Percentiles rank a stretch among this genome's conserved stretches.
phyloP scores from a whole-genome alignment of 30 jellyfish, hydroid and myxozoan species.

The Hydractinia symbiolongicarpus region DNA sequence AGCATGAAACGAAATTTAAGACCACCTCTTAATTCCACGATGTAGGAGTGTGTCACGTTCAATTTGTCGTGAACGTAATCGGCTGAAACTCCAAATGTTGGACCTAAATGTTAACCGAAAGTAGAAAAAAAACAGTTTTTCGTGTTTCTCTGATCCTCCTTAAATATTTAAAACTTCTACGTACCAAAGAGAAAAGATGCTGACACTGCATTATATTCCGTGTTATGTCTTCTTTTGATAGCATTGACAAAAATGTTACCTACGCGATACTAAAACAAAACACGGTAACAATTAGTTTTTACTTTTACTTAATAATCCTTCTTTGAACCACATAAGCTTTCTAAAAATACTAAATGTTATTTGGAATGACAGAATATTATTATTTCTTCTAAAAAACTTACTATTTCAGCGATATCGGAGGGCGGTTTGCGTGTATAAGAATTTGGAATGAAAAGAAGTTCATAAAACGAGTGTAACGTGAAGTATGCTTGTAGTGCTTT shows the following conservation, averaged over 20 bases:
- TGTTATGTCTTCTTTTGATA: neutral
- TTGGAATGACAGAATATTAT: neutral
- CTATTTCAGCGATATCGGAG: slow-evolving; percentile 16
- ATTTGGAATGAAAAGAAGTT: slow-evolving; percentile 13
- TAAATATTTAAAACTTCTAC: neutral
- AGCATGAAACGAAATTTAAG: slow-evolving; percentile 17
- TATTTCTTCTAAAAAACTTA: neutral
- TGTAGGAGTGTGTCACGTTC: slow-evolving; percentile 21
- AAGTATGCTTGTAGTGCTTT: slow-evolving; percentile 1
- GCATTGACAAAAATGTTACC: neutral
- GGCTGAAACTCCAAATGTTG: slow-evolving; percentile 10
- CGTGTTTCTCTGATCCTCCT: neutral
- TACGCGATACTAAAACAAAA: neutral
- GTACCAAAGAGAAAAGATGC: slow-evolving; percentile 18
- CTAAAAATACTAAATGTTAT: neutral
- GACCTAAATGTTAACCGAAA: neutral
- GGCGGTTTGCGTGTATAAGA: slow-evolving; percentile 10
- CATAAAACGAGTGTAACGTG: slow-evolving; percentile 22
- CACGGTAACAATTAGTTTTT: neutral
- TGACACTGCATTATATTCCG: slow-evolving; percentile 5
- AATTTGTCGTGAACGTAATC: slow-evolving; percentile 31
- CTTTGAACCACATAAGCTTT: neutral
- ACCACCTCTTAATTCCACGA: slow-evolving; percentile 22
- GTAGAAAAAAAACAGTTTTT: neutral
- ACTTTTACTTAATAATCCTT: neutral